Base-by-base conservation (phyloP, 1,140 invertebrate species). In the Campoletis sonorensis region DNA sequence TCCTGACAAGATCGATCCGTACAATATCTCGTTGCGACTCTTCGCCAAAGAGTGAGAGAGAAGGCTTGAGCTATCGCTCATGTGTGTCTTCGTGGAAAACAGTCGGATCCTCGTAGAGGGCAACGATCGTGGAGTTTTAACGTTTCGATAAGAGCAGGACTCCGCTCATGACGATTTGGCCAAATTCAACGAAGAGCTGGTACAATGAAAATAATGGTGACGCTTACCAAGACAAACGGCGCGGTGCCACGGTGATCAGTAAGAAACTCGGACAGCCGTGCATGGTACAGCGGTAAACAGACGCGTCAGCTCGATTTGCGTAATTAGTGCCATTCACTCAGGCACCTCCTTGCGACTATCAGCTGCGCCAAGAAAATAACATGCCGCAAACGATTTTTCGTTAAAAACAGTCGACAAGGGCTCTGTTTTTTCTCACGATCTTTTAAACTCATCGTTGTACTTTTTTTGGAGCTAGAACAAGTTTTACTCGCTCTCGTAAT, bases 71-170 rank as follows among this genome's bases (percentile, higher is more conserved):
- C 21, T 26, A 33, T 27, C 27, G 64, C 4, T 67, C 23, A 8
- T 30, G 64, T 30, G 23, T 18, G 23, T 30, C 64, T 67, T 67
- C 64, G 64, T 67, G 64, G 64, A 67, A 67, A 67, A 67, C 64
- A 26, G 30, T 67, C 23, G 64, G 64, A 67, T 67, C 64, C 26
- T 27, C 23, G 64, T 33, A 33, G 30, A 33, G 30, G 58, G 26
- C 26, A 67, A 10, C 27, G 10, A 8, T 61, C 58, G 58, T n/a
- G 30, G 3, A 33, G 7, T 33, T n/a, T 33, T 7, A 33, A 33
- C 7, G 7, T 33, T 33, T 33, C 3, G 30, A 33, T 33, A 33
- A 33, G n/a, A n/a, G n/a, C 30, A 33, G 30, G 30, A 2, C 11
- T 45, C 4, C 10, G 54, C 21, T 64, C 61, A 1, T 18, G 13